These are phyloP conservation scores for Cepaea hortensis DNA, from an alignment of 2,888 invertebrate species.

Conservation along the genomic window DNA sequence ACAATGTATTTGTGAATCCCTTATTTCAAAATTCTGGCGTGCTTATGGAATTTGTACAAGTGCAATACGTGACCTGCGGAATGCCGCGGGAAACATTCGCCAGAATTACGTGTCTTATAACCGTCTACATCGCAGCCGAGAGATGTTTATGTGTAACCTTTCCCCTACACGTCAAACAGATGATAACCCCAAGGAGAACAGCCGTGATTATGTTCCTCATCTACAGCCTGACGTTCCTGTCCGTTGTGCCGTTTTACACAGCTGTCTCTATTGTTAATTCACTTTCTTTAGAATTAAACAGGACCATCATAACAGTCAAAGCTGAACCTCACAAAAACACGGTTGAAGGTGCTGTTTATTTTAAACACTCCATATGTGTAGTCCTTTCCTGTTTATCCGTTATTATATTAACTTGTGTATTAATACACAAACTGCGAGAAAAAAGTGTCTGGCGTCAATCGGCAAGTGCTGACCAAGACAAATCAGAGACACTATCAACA, in stretches of 20 bases:
- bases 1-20: not conserved
- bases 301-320: too few species aligned
- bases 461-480: not conserved
- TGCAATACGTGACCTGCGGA: not conserved
- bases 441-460: not conserved
- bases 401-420: too few species aligned
- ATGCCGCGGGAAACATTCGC: not conserved
- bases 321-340: not conserved
- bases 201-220: not conserved
- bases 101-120: not conserved
- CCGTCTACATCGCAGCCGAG: slow-evolving; percentile 1
- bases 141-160: not conserved
- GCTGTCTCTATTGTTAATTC: not conserved
- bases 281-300: not conserved
- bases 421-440: too few species aligned
- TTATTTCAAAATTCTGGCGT: not conserved
- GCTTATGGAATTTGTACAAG: not conserved
- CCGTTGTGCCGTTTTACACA: not conserved
- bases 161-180: slow-evolving; percentile 2
- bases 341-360: not conserved
- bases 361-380: not conserved
- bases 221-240: not conserved
- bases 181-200: not conserved
- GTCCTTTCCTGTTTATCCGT: not conserved
- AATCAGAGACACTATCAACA: not conserved